phyloP scores from a whole-genome alignment of 2,113 vertebrate species.

The Pseudorasbora parva region DNA sequence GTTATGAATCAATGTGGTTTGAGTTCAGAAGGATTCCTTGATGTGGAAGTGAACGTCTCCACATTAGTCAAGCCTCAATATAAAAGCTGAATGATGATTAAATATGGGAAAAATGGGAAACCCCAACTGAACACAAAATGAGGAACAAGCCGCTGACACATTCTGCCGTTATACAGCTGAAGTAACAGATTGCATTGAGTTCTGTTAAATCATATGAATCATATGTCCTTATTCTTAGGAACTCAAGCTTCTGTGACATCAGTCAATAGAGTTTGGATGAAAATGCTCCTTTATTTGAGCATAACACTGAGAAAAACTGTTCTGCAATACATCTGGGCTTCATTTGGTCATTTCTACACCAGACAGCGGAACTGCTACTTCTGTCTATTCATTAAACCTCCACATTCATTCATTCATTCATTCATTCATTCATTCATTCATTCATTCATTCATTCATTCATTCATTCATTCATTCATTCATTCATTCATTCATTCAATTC shows the following conservation, averaged over 20 bases:
- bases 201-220: not conserved
- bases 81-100: no score
- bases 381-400: not conserved
- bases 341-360: not conserved
- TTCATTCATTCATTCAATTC: no score
- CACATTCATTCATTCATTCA: not conserved
- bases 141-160: no score
- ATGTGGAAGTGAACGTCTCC: not conserved
- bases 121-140: no score
- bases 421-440: no score
- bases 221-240: not conserved
- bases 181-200: not conserved
- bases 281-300: not conserved
- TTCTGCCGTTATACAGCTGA: no score
- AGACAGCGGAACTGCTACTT: not conserved
- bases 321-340: not conserved
- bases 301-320: not conserved
- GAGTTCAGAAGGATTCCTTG: not conserved
- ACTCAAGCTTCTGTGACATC: not conserved
- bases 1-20: not conserved
- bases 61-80: no score
- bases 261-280: not conserved
- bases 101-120: no score
- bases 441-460: no score
- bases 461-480: no score